phyloP scores from a whole-genome alignment of 2,113 vertebrate genomes.

The Myocastor coypus region DNA sequence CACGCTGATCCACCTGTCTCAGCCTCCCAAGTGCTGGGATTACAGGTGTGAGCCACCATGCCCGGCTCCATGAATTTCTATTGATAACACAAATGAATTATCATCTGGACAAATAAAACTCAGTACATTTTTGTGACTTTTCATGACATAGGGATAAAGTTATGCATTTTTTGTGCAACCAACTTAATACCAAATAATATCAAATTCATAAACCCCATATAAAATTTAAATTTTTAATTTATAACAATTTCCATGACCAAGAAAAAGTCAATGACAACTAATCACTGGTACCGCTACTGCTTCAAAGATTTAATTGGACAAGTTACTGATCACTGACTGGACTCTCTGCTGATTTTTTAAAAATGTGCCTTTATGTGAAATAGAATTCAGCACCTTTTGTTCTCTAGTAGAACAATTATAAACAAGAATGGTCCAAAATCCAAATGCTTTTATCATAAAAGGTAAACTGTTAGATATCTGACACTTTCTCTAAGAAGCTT shows the following conservation, averaged over 20 bases:
- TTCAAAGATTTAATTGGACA: slow-evolving; percentile 2
- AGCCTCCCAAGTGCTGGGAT: too few species aligned
- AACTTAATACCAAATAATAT: slow-evolving; percentile 19
- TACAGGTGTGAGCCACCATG: too few species aligned
- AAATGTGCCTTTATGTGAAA: background rate
- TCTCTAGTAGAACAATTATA: background rate
- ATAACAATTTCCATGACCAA: slow-evolving; percentile 32
- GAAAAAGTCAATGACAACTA: slow-evolving; percentile 18
- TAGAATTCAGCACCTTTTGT: background rate
- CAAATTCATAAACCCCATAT: background rate
- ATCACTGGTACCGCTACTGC: background rate
- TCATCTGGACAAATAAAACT: background rate
- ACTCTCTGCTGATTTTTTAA: background rate
- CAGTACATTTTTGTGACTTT: slow-evolving; percentile 38
- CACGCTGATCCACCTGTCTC: too few species aligned
- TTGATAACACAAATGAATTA: background rate
- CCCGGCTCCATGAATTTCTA: background rate
- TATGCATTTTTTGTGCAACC: background rate
- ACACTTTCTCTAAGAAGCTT: slow-evolving; percentile 12
- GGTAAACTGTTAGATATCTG: background rate
- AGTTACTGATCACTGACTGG: background rate
- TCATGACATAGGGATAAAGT: background rate
- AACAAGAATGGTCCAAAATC: slow-evolving; percentile 18
- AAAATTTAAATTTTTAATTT: slow-evolving; percentile 40
- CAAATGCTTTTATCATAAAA: slow-evolving; percentile 26